Evolutionary conservation across 2,888 invertebrate species (phyloP), one percentile per base, ranked within the genome.

Genomic region (Morpho helenor): DNA sequence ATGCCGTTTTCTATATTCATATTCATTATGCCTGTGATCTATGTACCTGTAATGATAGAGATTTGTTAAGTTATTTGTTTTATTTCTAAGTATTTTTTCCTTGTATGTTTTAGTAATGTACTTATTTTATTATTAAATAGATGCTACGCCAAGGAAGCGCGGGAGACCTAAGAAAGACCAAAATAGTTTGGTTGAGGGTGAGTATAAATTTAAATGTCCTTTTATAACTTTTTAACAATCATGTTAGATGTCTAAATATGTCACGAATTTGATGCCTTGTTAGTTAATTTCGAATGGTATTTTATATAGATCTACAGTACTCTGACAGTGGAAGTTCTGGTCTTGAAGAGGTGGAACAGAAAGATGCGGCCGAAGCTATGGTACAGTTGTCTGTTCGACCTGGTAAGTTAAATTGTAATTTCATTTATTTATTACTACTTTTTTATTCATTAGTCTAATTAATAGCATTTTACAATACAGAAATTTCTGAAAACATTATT

Each of bases 321-420:
- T 91, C 91, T 0, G 91, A 91, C 64, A 91, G 90, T 55, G 91
- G 91, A 44, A 91, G 91, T 66, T 91, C 91, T 0, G 91, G 85
- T 10, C 69, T 91, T 41, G 91, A 91, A 55, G 91, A 91, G 58
- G 91, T 91, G n/a, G 89, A 91, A 66, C 84, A 84, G 56, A 94
- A 94, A 74, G 95, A 95, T 72, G 95, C 93, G 1, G 94, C 94
- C 0, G 95, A 95, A 79, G 94, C 95, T 8, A 94, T 95, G 94
- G 95, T 95, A 46, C 95, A 95, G 76, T 87, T 95, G 45, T 84
- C 88, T 39, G 80, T 87, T 2, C 75, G 73, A 8, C 77, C 83
- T 39, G 85, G 85, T 84, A 66, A 64, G 49, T 39, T 49, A 3
- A 31, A 31, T 47, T 31, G 49, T 57, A 40, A 7, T 43, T 16